These are phyloP conservation scores for Podarcis siculus DNA, from an alignment of 2,797 vertebrate genomes.

Conservation along the genomic window DNA sequence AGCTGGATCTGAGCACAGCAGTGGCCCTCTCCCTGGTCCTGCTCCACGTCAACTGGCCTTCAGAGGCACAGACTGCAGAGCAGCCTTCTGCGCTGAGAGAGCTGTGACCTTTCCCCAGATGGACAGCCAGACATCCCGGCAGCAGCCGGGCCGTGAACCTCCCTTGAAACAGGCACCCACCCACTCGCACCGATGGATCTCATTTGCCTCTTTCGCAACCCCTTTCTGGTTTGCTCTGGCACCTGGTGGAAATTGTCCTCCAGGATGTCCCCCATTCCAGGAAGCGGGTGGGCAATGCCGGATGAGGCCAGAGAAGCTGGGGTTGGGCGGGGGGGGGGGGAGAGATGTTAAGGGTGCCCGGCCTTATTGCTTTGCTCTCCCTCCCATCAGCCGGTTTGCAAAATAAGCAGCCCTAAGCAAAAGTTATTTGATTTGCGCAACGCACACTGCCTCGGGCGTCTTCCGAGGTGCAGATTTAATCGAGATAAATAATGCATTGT, in stretches of 20 bases:
- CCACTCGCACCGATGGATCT: background rate
- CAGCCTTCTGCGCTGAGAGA: background rate
- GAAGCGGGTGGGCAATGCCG: too few species aligned
- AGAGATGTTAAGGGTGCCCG: too few species aligned
- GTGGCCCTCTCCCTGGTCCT: too few species aligned
- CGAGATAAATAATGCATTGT: background rate
- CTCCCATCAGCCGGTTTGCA: background rate
- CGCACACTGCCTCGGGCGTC: background rate
- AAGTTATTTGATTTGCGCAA: background rate
- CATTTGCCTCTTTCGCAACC: background rate
- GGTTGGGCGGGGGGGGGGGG: too few species aligned
- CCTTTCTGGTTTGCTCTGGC: background rate
- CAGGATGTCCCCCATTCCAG: background rate
- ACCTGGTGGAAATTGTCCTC: too few species aligned
- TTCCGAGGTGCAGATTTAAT: background rate
- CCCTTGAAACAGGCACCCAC: background rate
- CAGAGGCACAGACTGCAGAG: too few species aligned
- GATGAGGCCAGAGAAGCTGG: background rate
- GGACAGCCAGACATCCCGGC: background rate
- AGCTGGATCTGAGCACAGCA: too few species aligned
- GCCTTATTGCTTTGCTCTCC: background rate
- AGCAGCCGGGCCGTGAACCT: accelerated
- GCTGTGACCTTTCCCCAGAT: background rate
- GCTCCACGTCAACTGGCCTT: too few species aligned
- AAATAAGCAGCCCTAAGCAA: background rate